A percentile compares a stretch with the other conserved stretches of the same genome.
phyloP scores from a whole-genome alignment of 1,140 invertebrate genomes.

The Dreissena polymorpha region DNA sequence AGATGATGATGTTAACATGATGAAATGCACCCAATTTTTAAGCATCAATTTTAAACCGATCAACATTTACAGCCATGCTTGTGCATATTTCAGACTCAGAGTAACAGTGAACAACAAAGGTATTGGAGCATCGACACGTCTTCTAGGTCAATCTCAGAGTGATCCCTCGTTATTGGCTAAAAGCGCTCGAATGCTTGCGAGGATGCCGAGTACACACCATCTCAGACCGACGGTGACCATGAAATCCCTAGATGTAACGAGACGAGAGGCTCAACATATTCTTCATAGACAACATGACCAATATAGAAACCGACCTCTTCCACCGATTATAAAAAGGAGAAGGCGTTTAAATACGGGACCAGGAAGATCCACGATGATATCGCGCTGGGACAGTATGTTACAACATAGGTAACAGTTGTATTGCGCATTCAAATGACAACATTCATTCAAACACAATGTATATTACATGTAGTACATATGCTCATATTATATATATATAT shows the following conservation, averaged over 20 bases:
- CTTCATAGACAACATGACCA: not conserved
- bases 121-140: constrained; percentile 1
- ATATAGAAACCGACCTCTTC: constrained; percentile 19
- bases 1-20: too few relatives aligned
- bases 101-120: not conserved
- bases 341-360: constrained; percentile 24
- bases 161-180: constrained; percentile 1
- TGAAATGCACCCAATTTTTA: too few relatives aligned
- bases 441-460: too few relatives aligned
- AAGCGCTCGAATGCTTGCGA: constrained; percentile 2
- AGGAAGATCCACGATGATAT: constrained; percentile 17
- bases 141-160: not conserved
- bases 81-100: not conserved
- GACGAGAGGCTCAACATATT: not conserved
- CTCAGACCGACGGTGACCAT: too few relatives aligned
- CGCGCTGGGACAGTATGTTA: too few relatives aligned
- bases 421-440: too few relatives aligned
- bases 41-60: not conserved
- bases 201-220: too few relatives aligned
- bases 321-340: constrained; percentile 1
- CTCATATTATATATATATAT: too few relatives aligned
- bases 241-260: not conserved
- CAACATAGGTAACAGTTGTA: too few relatives aligned
- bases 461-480: too few relatives aligned
- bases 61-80: not conserved